These are phyloP conservation scores for Dolomedes plantarius DNA, from an alignment of 2,888 invertebrate species.

Conservation along the genomic window DNA sequence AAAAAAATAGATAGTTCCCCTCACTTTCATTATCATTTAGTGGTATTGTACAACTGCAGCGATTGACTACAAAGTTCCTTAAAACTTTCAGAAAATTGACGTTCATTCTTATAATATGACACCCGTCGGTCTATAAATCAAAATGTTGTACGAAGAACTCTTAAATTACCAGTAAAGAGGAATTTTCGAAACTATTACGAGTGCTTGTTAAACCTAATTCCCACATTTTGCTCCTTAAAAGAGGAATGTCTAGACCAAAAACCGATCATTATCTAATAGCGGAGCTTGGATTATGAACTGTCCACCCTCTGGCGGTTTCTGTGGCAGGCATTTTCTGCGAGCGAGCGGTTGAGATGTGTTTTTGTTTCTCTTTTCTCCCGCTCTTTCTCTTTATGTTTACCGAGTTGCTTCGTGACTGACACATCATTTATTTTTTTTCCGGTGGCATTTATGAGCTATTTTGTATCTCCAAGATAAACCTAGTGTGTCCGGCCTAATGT, in stretches of 20 bases:
- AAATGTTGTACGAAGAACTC: neutral
- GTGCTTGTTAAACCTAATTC: slow-evolving; percentile 11
- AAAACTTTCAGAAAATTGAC: too few species aligned
- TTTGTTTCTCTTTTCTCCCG: neutral
- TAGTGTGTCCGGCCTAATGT: neutral
- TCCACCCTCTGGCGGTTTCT: neutral
- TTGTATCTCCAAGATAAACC: neutral
- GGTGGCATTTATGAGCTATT: slow-evolving; percentile 1
- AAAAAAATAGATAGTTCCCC: too few species aligned
- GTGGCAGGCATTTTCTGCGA: neutral
- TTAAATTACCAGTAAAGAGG: neutral
- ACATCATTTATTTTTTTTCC: neutral
- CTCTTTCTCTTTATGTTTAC: neutral
- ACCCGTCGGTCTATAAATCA: neutral
- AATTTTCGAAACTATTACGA: slow-evolving; percentile 7
- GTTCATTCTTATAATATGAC: too few species aligned
- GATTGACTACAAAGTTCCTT: too few species aligned
- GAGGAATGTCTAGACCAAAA: neutral
- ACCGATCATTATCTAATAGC: slow-evolving; percentile 14
- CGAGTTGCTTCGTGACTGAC: neutral
- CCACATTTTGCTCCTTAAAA: slow-evolving; percentile 11
- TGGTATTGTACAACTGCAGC: too few species aligned
- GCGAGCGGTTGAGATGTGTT: neutral
- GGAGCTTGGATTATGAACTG: neutral
- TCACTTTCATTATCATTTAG: too few species aligned